phyloP scores from a whole-genome alignment of 2,888 invertebrate species.

The Heliconius erato region DNA sequence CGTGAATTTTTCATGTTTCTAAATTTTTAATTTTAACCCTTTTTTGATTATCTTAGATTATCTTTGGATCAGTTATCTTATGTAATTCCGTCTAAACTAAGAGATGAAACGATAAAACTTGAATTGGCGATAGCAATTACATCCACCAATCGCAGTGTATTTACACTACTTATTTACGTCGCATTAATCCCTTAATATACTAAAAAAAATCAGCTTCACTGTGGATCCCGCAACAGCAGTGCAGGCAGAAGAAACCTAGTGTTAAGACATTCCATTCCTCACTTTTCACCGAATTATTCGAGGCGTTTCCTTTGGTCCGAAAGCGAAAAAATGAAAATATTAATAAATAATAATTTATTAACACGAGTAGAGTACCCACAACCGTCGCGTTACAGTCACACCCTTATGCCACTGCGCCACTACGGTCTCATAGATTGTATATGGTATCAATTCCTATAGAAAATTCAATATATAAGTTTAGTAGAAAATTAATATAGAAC shows the following conservation, averaged over 20 bases:
- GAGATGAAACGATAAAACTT: not conserved
- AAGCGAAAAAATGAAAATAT: too few species aligned
- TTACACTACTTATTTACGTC: not conserved
- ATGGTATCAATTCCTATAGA: not conserved
- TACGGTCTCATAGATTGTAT: not conserved
- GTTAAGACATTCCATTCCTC: too few species aligned
- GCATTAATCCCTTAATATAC: too few species aligned
- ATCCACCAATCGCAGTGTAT: not conserved
- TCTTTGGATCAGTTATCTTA: not conserved
- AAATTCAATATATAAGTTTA: not conserved
- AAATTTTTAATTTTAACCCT: conserved; percentile 66
- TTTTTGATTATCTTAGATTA: not conserved
- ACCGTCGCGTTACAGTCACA: too few species aligned
- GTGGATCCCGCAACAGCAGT: too few species aligned
- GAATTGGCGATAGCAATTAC: not conserved
- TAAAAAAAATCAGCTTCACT: too few species aligned
- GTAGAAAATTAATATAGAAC: not conserved
- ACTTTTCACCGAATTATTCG: too few species aligned
- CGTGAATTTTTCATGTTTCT: conserved; percentile 79
- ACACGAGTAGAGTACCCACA: too few species aligned
- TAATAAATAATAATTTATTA: too few species aligned
- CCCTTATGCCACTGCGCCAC: too few species aligned
- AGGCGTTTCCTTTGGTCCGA: too few species aligned
- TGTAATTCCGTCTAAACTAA: not conserved
- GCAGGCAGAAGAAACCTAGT: too few species aligned